phyloP scores from a whole-genome alignment of 2,113 vertebrate species.

The Gallinago paraguaiae region DNA sequence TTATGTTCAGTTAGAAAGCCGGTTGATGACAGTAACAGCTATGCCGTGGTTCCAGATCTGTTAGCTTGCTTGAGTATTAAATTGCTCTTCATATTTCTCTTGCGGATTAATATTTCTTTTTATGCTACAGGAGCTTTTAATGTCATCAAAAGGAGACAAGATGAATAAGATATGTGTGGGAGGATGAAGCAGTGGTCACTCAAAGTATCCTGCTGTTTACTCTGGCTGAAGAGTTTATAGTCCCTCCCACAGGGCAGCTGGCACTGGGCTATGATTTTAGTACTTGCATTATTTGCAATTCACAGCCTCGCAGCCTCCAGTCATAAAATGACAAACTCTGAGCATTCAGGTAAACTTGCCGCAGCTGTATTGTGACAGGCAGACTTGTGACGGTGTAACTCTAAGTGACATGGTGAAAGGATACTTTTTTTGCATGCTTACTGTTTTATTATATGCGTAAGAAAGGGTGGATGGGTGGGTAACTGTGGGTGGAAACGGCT shows the following conservation, averaged over 20 bases:
- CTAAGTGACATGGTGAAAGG: background rate
- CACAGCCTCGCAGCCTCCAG: conserved; percentile 66
- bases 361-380: conserved; percentile 65
- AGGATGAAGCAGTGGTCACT: conserved; percentile 58
- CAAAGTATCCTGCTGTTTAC: conserved; percentile 59
- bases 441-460: background rate
- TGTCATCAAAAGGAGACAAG: conserved; percentile 42
- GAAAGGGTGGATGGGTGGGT: background rate
- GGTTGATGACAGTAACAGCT: conserved; percentile 17
- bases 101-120: conserved; percentile 36
- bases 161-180: conserved; percentile 61
- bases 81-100: conserved; percentile 14
- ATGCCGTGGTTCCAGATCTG: conserved; percentile 6
- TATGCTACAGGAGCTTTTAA: conserved; percentile 44
- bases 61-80: conserved; percentile 26
- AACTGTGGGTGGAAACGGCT: background rate
- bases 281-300: conserved; percentile 65
- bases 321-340: conserved; percentile 65
- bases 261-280: conserved; percentile 48
- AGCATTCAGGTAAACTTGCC: conserved; percentile 59
- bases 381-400: background rate
- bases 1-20: background rate
- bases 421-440: background rate
- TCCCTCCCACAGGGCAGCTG: conserved; percentile 64
- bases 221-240: conserved; percentile 43